Evolutionary conservation across 2,888 invertebrate species (phyloP).

Genomic region (Nomada ferruginata): DNA sequence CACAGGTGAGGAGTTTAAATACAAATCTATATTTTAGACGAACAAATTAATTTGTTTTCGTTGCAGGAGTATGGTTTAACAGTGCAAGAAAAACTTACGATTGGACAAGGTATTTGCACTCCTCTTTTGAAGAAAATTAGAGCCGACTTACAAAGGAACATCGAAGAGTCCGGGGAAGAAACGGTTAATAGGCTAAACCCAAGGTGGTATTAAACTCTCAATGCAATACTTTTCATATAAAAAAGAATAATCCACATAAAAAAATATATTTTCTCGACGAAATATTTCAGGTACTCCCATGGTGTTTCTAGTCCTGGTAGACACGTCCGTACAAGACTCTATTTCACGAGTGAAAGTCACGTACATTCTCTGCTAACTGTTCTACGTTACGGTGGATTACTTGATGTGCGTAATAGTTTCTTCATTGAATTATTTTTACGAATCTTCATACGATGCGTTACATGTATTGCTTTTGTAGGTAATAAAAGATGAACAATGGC

Average conservation of each 20-base stretch:
- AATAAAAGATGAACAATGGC: slow-evolving; percentile 98
- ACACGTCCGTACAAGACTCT: slow-evolving; percentile 98
- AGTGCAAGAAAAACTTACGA: slow-evolving; percentile 96
- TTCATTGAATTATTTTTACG: not conserved
- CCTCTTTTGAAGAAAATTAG: slow-evolving; percentile 97
- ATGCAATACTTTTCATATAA: not conserved
- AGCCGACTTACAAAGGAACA: slow-evolving; percentile 96
- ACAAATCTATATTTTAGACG: not conserved
- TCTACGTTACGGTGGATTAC: slow-evolving; percentile 95
- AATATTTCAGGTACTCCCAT: slow-evolving; percentile 92
- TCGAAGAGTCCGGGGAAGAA: slow-evolving; percentile 95
- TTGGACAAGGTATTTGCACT: slow-evolving; percentile 98
- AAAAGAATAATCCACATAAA: too few relatives aligned
- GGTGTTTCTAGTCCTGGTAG: slow-evolving; percentile 99
- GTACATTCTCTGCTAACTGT: slow-evolving; percentile 99
- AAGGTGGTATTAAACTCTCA: slow-evolving; percentile 85
- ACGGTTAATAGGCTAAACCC: slow-evolving; percentile 98
- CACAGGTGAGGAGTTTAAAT: slow-evolving; percentile 88
- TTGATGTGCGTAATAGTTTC: slow-evolving; percentile 88
- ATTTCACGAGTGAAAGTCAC: slow-evolving; percentile 99
- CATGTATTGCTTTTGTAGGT: slow-evolving; percentile 84
- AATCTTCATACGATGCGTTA: not conserved
- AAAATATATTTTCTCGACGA: too few relatives aligned
- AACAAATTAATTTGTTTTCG: not conserved
- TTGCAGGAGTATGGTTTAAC: slow-evolving; percentile 97